Conservation (phyloP, 2,113 vertebrate species). For the Hippocampus comes region DNA sequence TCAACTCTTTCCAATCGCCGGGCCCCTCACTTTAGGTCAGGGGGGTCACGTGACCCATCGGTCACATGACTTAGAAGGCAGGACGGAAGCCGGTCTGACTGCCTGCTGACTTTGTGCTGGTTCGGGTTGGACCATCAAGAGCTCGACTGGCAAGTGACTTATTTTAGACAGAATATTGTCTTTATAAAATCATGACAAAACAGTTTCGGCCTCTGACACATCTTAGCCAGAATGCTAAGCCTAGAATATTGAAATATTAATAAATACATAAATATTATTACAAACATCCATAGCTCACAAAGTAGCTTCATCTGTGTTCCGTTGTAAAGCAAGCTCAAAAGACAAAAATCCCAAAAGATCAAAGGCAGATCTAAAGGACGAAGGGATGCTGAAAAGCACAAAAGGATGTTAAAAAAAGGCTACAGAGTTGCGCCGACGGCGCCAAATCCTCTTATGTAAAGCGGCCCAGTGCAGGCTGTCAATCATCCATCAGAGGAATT, state of each 20-base stretch:
- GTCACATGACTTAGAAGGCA: neutral
- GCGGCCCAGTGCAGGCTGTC: neutral
- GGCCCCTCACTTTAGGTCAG: neutral
- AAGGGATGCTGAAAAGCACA: neutral
- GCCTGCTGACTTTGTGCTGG: too few relatives aligned
- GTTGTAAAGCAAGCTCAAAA: neutral
- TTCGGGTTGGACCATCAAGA: too few relatives aligned
- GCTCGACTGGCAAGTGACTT: too few relatives aligned
- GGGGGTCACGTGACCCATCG: neutral
- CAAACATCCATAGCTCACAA: too few relatives aligned
- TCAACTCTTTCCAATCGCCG: neutral
- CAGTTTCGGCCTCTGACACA: too few relatives aligned
- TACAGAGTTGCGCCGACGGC: neutral
- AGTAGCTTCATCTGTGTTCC: neutral
- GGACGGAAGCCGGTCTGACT: too few relatives aligned
- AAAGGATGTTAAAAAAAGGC: neutral
- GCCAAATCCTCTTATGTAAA: conserved; percentile 64
- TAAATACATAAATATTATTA: too few relatives aligned
- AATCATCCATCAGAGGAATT: conserved; percentile 34
- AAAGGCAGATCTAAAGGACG: neutral
- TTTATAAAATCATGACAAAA: too few relatives aligned
- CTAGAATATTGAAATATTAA: too few relatives aligned
- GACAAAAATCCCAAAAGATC: neutral
- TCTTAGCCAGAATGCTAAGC: too few relatives aligned
- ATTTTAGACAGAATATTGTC: too few relatives aligned